These are phyloP conservation scores for Strongylocentrotus purpuratus DNA, from an alignment of 35 echinoderm and acorn worm genomes.

Conservation along the genomic window DNA sequence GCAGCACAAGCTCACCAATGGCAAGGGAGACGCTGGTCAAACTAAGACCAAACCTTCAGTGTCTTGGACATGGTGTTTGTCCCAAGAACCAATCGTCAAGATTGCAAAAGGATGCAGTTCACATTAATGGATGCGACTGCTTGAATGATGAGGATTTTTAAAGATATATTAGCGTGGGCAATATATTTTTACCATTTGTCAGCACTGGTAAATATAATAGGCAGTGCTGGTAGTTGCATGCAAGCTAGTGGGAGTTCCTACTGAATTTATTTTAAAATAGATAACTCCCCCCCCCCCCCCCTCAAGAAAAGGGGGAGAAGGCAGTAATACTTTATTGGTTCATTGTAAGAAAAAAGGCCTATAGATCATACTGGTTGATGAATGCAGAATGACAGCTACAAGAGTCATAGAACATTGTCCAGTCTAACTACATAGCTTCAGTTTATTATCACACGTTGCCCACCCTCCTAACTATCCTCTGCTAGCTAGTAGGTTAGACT, in stretches of 20 bases:
- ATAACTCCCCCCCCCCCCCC: too few relatives aligned
- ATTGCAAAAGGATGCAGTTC: neutral
- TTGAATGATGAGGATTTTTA: neutral
- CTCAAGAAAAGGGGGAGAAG: neutral
- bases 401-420: neutral
- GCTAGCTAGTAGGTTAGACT: neutral
- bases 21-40: too few relatives aligned
- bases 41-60: too few relatives aligned
- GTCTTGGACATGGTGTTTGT: too few relatives aligned
- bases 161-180: neutral
- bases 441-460: neutral
- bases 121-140: neutral
- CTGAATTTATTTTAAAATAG: too few relatives aligned
- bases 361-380: neutral
- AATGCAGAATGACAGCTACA: neutral
- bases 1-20: too few relatives aligned
- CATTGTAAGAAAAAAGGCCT: neutral
- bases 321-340: neutral
- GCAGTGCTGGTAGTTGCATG: too few relatives aligned
- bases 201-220: neutral
- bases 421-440: neutral
- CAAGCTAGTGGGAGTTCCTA: too few relatives aligned
- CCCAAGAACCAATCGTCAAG: neutral
- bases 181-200: neutral
- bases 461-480: neutral